These are phyloP conservation scores for Phengaris alcon DNA, from an alignment of 2,888 invertebrate species.

Conservation along the genomic window DNA sequence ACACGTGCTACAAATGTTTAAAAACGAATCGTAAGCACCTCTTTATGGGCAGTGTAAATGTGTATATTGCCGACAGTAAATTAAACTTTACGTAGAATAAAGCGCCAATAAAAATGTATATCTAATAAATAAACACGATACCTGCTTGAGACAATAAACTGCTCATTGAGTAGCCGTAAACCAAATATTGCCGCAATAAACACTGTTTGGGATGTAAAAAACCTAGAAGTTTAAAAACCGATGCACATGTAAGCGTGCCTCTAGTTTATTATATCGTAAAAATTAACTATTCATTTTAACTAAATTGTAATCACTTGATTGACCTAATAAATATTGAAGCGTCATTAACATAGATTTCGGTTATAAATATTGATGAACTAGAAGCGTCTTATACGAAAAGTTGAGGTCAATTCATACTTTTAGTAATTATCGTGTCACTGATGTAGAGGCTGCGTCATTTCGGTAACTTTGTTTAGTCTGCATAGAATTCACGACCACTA, in stretches of 20 bases:
- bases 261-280: conserved; percentile 73
- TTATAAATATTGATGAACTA: neutral
- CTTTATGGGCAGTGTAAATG: conserved; percentile 79
- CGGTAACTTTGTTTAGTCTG: conserved; percentile 12
- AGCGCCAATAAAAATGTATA: conserved; percentile 79
- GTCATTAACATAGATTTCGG: conserved; percentile 3
- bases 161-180: conserved; percentile 75
- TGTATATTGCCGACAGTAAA: conserved; percentile 76
- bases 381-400: neutral
- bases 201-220: conserved; percentile 72
- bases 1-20: conserved; percentile 78
- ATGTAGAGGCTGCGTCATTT: neutral
- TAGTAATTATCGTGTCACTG: neutral
- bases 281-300: conserved; percentile 37
- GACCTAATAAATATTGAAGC: neutral
- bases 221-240: conserved; percentile 33
- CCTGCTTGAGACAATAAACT: conserved; percentile 77
- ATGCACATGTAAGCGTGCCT: conserved; percentile 38
- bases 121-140: conserved; percentile 80
- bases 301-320: conserved; percentile 19
- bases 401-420: neutral
- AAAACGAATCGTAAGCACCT: conserved; percentile 75
- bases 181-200: conserved; percentile 78
- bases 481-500: conserved; percentile 21
- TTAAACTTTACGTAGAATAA: conserved; percentile 79